These are phyloP conservation scores for Girardia tigrina DNA, from an alignment of 2,888 invertebrate genomes.

Conservation along the genomic window DNA sequence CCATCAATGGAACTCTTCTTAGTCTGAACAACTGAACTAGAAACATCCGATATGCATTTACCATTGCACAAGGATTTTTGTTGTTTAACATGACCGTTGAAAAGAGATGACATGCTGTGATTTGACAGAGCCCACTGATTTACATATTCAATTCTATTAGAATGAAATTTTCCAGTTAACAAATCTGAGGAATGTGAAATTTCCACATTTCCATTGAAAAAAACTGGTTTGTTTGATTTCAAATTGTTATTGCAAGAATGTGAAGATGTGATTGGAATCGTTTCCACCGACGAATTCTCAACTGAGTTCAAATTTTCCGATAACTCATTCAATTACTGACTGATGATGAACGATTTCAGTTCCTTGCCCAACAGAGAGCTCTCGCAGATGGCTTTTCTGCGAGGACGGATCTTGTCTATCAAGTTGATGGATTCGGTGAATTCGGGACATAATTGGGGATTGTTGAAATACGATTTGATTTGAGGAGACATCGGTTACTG, in stretches of 20 bases:
- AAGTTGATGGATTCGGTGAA: too few species aligned
- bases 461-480: too few species aligned
- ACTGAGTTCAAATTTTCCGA: background rate
- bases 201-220: background rate
- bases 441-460: too few species aligned
- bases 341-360: too few species aligned
- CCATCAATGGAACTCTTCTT: slow-evolving; percentile 2
- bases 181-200: slow-evolving; percentile 19
- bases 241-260: slow-evolving; percentile 20
- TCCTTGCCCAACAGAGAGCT: too few species aligned
- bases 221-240: slow-evolving; percentile 10
- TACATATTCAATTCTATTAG: background rate
- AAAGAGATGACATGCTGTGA: background rate
- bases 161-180: background rate
- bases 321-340: too few species aligned
- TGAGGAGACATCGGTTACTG: too few species aligned
- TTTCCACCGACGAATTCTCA: background rate
- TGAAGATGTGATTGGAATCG: slow-evolving; percentile 11
- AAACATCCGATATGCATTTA: background rate
- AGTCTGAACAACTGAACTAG: background rate
- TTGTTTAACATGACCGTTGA: slow-evolving; percentile 3
- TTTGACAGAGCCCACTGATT: background rate
- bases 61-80: background rate
- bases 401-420: too few species aligned
- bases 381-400: too few species aligned